phyloP scores from a whole-genome alignment of 2,797 vertebrate genomes.

The Cyclura pinguis region DNA sequence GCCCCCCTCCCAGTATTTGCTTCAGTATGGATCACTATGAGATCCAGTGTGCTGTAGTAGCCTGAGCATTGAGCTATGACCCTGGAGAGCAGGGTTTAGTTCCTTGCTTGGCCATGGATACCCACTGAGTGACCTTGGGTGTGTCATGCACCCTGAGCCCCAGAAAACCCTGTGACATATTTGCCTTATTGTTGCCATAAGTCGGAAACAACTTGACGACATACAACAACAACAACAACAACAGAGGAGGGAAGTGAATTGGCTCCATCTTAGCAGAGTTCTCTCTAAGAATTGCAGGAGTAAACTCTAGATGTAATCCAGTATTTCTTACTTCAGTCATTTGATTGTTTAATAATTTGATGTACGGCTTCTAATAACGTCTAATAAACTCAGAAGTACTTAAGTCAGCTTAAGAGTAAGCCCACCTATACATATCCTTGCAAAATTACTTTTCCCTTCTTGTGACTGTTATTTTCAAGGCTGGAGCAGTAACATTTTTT shows the following conservation, averaged over 20 bases:
- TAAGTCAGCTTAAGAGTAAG: accelerated
- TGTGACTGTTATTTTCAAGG: too few relatives aligned
- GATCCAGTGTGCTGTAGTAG: too few relatives aligned
- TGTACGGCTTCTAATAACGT: neutral
- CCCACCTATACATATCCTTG: neutral
- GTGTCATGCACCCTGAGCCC: too few relatives aligned
- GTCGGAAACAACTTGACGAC: too few relatives aligned
- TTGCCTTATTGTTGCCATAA: too few relatives aligned
- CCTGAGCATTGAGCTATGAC: too few relatives aligned
- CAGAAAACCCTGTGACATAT: too few relatives aligned
- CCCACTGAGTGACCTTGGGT: neutral
- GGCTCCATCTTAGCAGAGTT: neutral
- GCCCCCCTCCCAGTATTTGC: neutral
- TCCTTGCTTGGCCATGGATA: neutral
- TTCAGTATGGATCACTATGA: too few relatives aligned
- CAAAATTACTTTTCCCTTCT: neutral
- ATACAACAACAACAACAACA: too few relatives aligned
- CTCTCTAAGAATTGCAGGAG: neutral
- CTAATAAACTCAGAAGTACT: neutral
- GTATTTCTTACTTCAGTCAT: neutral
- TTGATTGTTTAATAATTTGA: neutral
- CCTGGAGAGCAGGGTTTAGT: too few relatives aligned
- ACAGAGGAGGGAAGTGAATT: neutral
- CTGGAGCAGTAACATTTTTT: neutral
- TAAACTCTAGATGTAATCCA: neutral